These are phyloP conservation scores for Tetrax tetrax DNA, from an alignment of 2,113 vertebrate genomes.

Conservation along the genomic window DNA sequence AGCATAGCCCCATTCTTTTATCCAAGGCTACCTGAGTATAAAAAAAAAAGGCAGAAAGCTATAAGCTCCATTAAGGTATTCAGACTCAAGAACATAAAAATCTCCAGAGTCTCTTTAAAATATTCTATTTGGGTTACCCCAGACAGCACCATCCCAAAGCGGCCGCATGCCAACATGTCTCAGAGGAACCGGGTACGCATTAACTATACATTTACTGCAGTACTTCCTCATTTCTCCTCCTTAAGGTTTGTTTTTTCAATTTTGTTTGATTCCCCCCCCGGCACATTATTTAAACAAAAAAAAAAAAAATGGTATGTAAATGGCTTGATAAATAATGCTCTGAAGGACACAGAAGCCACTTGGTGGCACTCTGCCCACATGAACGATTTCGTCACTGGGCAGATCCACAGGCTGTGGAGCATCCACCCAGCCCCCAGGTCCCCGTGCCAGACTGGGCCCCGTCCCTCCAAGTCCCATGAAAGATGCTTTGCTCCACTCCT, in stretches of 20 bases:
- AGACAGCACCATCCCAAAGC: not conserved
- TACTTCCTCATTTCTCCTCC: not conserved
- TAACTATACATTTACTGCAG: not conserved
- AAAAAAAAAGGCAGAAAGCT: not conserved
- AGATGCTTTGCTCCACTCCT: not conserved
- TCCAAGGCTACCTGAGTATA: not conserved
- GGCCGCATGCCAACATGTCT: rapidly evolving
- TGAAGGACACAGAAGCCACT: not conserved
- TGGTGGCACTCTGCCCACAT: not conserved
- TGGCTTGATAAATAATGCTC: not conserved
- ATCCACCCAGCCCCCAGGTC: not conserved
- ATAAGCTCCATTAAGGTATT: not conserved
- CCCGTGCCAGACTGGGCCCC: not conserved
- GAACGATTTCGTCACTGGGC: not conserved
- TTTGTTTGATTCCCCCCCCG: too few relatives aligned
- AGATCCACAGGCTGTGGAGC: not conserved
- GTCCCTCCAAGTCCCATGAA: not conserved
- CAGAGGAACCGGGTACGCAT: not conserved
- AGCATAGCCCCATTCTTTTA: not conserved
- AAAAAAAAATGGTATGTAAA: not conserved
- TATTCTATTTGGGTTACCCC: not conserved
- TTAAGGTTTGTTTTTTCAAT: not conserved
- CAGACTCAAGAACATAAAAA: not conserved
- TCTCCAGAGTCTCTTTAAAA: not conserved
- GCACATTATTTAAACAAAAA: not conserved